Conservation (phyloP, 92 coral and sea anemone genomes). For the Scolanthus callimorphus region DNA sequence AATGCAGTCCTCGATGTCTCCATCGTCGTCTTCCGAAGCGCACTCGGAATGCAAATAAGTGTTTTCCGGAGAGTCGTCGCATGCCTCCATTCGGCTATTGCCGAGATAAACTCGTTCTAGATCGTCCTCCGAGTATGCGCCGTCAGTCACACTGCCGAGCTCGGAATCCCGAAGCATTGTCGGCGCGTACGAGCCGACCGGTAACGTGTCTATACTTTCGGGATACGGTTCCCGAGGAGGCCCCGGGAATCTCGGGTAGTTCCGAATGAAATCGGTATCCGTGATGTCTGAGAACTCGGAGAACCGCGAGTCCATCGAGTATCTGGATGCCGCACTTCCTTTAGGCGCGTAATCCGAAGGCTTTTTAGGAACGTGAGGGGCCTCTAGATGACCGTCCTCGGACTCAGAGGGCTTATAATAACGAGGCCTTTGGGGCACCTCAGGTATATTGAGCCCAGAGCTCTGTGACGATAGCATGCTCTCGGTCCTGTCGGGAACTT, state of each 20-base stretch:
- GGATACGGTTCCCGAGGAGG: slow-evolving; percentile 90
- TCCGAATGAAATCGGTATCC: slow-evolving; percentile 50
- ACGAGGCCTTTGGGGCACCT: slow-evolving; percentile 80
- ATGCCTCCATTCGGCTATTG: slow-evolving; percentile 75
- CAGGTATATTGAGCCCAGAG: slow-evolving; percentile 65
- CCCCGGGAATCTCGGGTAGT: slow-evolving; percentile 66
- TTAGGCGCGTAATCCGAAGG: slow-evolving; percentile 65
- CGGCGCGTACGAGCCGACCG: slow-evolving; percentile 77
- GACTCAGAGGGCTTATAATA: slow-evolving; percentile 73
- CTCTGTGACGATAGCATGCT: slow-evolving; percentile 72
- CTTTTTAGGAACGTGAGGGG: slow-evolving; percentile 67
- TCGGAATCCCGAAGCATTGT: slow-evolving; percentile 76
- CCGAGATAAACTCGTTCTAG: slow-evolving; percentile 82
- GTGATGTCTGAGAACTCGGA: slow-evolving; percentile 80
- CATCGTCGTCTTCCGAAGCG: slow-evolving; percentile 79
- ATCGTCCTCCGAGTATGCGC: slow-evolving; percentile 75
- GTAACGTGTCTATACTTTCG: slow-evolving; percentile 70
- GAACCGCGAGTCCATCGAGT: slow-evolving; percentile 73
- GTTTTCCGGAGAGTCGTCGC: slow-evolving; percentile 90
- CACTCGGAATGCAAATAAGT: slow-evolving; percentile 80
- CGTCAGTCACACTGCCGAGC: slow-evolving; percentile 79
- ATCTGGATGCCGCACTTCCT: slow-evolving; percentile 65
- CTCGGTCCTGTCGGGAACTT: slow-evolving; percentile 62
- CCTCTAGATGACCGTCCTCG: slow-evolving; percentile 66
- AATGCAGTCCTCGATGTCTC: slow-evolving; percentile 35